Conservation (phyloP, 2,113 vertebrate genomes). For the Herpailurus yagouaroundi region DNA sequence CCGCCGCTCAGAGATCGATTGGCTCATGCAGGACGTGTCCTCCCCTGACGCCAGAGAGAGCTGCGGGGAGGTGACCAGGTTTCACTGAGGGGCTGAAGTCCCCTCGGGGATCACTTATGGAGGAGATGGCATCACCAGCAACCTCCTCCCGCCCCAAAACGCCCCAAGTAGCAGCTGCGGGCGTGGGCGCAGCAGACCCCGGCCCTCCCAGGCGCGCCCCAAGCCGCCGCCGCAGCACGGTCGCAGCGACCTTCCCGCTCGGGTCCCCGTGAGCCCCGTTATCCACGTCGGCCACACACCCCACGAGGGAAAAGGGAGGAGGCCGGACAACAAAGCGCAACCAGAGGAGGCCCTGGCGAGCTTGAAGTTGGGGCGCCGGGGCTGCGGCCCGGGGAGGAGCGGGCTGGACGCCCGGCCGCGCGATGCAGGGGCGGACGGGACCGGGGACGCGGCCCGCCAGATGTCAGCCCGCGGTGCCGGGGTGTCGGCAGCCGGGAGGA, state of each 20-base stretch:
- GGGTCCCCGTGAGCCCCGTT: not conserved
- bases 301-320: not conserved
- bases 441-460: not conserved
- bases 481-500: not conserved
- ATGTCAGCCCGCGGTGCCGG: not conserved
- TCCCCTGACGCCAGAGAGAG: not conserved
- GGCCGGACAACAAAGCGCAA: constrained; percentile 57
- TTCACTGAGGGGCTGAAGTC: not conserved
- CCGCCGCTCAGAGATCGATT: not conserved
- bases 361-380: not conserved
- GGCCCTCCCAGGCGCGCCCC: not conserved
- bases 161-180: not conserved
- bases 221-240: not conserved
- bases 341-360: not conserved
- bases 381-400: not conserved
- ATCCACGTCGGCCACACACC: not conserved
- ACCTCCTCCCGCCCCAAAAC: not conserved
- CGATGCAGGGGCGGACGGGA: not conserved
- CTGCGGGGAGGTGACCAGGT: not conserved
- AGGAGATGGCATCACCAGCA: not conserved
- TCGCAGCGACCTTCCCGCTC: constrained; percentile 55
- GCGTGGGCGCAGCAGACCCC: not conserved
- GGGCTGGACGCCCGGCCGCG: not conserved
- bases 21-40: not conserved
- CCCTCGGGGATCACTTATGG: not conserved